These are phyloP conservation scores for Helobdella robusta DNA, from an alignment of 2,888 invertebrate species.

Conservation along the genomic window DNA sequence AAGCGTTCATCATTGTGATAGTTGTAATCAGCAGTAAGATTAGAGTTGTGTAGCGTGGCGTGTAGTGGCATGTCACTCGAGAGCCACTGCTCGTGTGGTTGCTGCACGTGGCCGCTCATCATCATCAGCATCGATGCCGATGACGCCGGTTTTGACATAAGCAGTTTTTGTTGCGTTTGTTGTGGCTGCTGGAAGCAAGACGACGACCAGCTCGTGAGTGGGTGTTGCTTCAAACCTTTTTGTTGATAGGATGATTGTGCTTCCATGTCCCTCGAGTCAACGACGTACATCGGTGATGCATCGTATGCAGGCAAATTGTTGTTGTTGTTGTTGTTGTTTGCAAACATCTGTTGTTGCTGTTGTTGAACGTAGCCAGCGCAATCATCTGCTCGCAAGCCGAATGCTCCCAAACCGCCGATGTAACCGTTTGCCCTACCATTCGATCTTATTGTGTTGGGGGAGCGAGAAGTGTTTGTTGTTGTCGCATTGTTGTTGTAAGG, in stretches of 20 bases:
- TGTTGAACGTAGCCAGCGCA: neutral
- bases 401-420: constrained; percentile 11
- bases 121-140: neutral
- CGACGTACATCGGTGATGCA: neutral
- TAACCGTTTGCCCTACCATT: constrained; percentile 16
- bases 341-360: neutral
- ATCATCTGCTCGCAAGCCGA: neutral
- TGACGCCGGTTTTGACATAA: constrained; percentile 14
- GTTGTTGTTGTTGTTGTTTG: neutral
- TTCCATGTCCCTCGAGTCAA: constrained; percentile 6
- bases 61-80: neutral
- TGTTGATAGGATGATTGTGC: neutral
- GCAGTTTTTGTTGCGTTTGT: no score
- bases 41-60: neutral
- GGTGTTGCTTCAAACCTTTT: neutral
- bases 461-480: constrained; percentile 4
- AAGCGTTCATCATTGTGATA: constrained; percentile 11
- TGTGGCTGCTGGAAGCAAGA: neutral
- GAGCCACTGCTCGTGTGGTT: constrained; percentile 10
- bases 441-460: neutral
- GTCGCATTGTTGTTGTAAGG: neutral
- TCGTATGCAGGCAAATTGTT: constrained; percentile 12
- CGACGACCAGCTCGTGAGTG: neutral
- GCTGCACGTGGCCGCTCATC: no score
- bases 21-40: constrained; percentile 1